Evolutionary conservation across 2,113 vertebrate species (phyloP).

Genomic region (Pachycephala philippinensis): DNA sequence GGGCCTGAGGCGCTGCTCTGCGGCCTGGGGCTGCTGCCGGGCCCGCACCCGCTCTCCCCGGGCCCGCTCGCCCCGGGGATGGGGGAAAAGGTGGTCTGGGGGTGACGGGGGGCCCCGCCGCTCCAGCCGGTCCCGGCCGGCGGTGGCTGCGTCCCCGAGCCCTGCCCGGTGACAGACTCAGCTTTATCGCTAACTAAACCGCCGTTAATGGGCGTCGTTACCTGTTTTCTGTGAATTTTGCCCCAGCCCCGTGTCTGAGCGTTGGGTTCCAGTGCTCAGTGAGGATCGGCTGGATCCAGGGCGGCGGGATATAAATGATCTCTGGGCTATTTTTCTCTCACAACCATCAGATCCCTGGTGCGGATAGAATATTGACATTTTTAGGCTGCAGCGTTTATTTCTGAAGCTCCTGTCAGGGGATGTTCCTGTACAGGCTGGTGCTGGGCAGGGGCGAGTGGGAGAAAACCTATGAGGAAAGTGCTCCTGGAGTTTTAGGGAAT

Average conservation of each 20-base stretch:
- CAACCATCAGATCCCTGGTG: accelerated
- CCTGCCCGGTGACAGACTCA: not conserved
- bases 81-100: not conserved
- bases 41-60: not conserved
- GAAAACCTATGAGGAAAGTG: not conserved
- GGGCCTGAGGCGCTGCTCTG: not conserved
- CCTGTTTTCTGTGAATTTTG: accelerated
- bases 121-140: not conserved
- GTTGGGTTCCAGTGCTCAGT: not conserved
- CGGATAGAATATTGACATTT: accelerated
- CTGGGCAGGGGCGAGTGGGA: not conserved
- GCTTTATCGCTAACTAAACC: not conserved
- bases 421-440: not conserved
- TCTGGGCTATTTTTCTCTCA: accelerated
- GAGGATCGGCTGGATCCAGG: not conserved
- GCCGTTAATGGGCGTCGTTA: accelerated
- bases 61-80: not conserved
- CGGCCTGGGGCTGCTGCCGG: not conserved
- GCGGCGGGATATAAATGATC: not conserved
- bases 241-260: not conserved
- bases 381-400: not conserved
- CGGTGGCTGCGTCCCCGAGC: not conserved
- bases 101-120: not conserved
- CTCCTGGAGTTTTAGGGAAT: not conserved
- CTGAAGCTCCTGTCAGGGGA: not conserved